These are phyloP conservation scores for Aphodius sticticus DNA, from an alignment of 2,888 invertebrate genomes.

Conservation along the genomic window DNA sequence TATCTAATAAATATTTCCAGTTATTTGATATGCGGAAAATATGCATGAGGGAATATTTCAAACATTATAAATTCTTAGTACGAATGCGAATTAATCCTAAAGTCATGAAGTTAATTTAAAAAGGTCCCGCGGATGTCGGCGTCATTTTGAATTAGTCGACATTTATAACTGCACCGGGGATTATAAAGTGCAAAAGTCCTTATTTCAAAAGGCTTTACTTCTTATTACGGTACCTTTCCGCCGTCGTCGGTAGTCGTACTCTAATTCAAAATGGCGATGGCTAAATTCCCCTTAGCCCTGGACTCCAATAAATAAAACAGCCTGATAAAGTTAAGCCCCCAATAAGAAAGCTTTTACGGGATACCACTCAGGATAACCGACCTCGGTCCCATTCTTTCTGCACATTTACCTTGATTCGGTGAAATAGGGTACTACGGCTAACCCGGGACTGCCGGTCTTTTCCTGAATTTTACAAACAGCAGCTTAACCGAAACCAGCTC, in stretches of 20 bases:
- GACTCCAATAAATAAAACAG: background rate
- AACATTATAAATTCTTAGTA: too few relatives aligned
- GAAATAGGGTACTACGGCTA: background rate
- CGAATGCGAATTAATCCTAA: too few relatives aligned
- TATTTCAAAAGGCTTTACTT: background rate
- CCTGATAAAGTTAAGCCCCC: background rate
- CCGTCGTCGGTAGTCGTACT: background rate
- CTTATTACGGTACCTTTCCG: background rate
- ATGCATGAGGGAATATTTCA: too few relatives aligned
- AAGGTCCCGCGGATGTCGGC: too few relatives aligned
- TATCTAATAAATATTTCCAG: too few relatives aligned
- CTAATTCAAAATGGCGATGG: background rate
- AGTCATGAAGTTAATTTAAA: too few relatives aligned
- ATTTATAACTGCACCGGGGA: background rate
- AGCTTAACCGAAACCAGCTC: background rate
- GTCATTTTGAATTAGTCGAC: background rate
- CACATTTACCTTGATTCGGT: background rate
- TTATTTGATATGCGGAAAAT: too few relatives aligned
- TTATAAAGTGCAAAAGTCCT: background rate
- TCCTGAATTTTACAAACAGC: background rate
- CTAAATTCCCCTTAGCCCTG: background rate
- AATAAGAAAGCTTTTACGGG: slow-evolving; percentile 4
- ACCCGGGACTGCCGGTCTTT: background rate
- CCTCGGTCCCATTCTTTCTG: background rate
- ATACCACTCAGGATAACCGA: background rate